phyloP scores from a whole-genome alignment of 1,140 invertebrate species.

The Papilio machaon region DNA sequence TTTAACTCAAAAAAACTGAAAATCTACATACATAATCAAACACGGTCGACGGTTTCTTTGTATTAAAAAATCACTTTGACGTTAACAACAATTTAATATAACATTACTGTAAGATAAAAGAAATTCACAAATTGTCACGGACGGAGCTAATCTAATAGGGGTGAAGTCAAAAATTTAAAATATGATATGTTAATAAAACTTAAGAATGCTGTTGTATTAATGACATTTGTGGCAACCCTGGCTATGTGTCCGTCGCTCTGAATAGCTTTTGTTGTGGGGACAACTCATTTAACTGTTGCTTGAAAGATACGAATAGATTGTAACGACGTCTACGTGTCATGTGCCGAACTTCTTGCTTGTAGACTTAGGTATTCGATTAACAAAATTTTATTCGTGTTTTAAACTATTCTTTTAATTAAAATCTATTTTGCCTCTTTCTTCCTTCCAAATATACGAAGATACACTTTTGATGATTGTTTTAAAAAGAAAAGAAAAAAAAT shows the following conservation, averaged over 20 bases:
- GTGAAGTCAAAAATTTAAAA: too few species aligned
- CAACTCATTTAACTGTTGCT: slow-evolving; percentile 34
- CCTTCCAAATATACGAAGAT: too few species aligned
- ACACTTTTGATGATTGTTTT: too few species aligned
- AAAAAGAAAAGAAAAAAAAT: too few species aligned
- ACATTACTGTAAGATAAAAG: neutral
- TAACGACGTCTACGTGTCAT: neutral
- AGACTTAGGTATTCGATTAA: neutral
- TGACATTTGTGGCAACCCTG: neutral
- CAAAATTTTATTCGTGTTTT: neutral
- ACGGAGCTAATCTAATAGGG: too few species aligned
- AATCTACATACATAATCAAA: too few species aligned
- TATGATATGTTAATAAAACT: neutral
- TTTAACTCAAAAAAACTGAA: too few species aligned
- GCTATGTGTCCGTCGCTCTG: neutral
- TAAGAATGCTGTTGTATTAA: neutral
- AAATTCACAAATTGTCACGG: neutral
- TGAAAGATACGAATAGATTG: slow-evolving; percentile 13
- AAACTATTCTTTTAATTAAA: neutral
- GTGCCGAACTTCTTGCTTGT: neutral
- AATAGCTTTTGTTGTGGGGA: slow-evolving; percentile 35
- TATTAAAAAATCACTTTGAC: too few species aligned
- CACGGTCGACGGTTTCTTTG: too few species aligned
- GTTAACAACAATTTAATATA: too few species aligned
- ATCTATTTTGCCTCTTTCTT: neutral